Evolutionary conservation across 2,888 invertebrate genomes (phyloP), one percentile per base, ranked within the genome.

Genomic region (Andrena bicolor): DNA sequence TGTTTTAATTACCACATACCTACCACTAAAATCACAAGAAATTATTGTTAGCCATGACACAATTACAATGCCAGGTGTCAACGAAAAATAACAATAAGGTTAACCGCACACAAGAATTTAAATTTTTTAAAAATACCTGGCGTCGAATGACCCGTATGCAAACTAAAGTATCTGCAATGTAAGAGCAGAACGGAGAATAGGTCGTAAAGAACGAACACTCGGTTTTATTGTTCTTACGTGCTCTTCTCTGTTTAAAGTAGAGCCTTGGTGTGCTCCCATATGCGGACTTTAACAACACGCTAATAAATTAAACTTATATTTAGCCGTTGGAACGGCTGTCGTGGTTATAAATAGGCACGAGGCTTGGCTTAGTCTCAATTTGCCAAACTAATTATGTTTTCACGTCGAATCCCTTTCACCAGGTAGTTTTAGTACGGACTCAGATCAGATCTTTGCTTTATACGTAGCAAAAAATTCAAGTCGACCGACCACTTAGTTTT

Each of bases 231-330:
- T 23, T 71, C 32, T 5, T 10, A 32, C 30, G 23, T 20, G 49
- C 16, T 6, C 32, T 13, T 26, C 20, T 58, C 28, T 73, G 60
- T 83, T 81, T 81, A 72, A 75, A 60, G n/a, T 64, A 13, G 49
- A 74, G 16, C 48, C 10, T 49, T 51, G 48, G n/a, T 51, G 26
- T 26, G 41, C 61, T 83, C 58, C 69, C 73, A 74, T 74, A 70
- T 32, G 66, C 61, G 53, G 75, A 72, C 53, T 84, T 78, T 83
- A 72, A 82, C 68, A 61, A 71, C 60, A 53, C 75, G 74, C 74
- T 82, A 86, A 84, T 86, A 87, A 87, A 87, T 87, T 86, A 82
- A 76, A 83, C 70, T 80, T 87, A 87, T 87, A 86, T 86, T 86
- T 87, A 87, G 76, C 60, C 32, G 16, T 56, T 73, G 16, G 69